Base-by-base conservation (phyloP, 2,888 invertebrate genomes). In the Ferrisia virgata region DNA sequence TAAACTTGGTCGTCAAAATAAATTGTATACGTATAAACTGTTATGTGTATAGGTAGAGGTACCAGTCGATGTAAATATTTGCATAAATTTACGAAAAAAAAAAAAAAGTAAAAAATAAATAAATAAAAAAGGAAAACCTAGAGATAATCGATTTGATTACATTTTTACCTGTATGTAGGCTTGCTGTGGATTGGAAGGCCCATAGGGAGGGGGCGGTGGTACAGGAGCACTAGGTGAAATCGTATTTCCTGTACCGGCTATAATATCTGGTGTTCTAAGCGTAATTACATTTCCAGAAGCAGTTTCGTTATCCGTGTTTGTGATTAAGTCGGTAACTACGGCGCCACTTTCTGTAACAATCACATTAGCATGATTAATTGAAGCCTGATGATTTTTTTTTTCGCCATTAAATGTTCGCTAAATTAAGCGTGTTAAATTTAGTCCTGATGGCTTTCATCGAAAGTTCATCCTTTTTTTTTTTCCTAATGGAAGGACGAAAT, bases 241-340 rank as follows among this genome's bases (percentile, higher is more conserved):
- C 15, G 40, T 72, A 43, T 83, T 76, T 18, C 76, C 83, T 22
- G 72, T 28, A n/a, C 83, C 83, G 22, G 83, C 40, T 31, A 83
- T 25, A 39, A 83, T 72, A 18, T 83, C 83, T 69, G 83, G 83
- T 40, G 83, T 83, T 18, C 83, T 72, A 28, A 83, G 47, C 33
- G 83, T 72, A 43, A 83, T 83, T 83, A 76, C 76, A 40, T 83
- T 83, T 43, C 83, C 83, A n/a, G 76, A 64, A 76, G 76, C 33
- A 69, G 72, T 83, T 76, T 83, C 83, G 72, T 83, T 76, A 43
- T 83, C 83, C 40, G 39, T 83, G 22, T 40, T 72, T 28, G 83
- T 72, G 76, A 83, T 72, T 83, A 72, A 69, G 31, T 83, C 83
- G 13, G 83, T 83, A 43, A 83, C 72, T 39, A 83, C 83, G 43